Evolutionary conservation across 2,888 invertebrate genomes (phyloP), one percentile per base, ranked within the genome.

Genomic region (Apocheima hispidaria): DNA sequence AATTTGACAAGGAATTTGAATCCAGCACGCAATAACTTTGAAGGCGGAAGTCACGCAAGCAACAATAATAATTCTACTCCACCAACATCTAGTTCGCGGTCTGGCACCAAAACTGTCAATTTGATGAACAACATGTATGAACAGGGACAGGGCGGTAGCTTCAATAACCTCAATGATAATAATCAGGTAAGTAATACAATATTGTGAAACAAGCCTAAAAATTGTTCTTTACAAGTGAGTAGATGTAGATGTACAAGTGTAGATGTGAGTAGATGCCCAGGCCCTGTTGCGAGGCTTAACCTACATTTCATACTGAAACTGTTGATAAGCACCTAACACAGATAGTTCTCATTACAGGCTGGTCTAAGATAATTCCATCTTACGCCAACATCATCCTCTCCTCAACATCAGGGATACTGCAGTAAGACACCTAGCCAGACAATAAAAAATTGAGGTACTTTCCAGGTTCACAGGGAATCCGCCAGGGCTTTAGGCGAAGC

Each of bases 121-220:
- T 74, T 92, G 66, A 91, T 92, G 74, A 92, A 90, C 80, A 92
- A 92, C 62, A 92, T 92, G 92, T 92, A 89, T 75, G 92, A 92
- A 57, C 89, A 86, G 69, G 87, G 85, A 43, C 92, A 91, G 70
- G 83, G 86, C 69, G 86, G 87, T 38, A 84, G 82, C 72, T 87
- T 89, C 57, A 90, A 85, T 65, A 92, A 90, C 68, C 62, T 88
- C 36, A 91, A 90, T 78, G 92, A 92, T 35, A 88, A 78, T 74
- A 90, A 85, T 74, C 88, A 88, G 69, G 92, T 90, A 75, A 82
- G 88, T 7, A 36, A 36, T 3, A 30, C 1, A 9, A 10, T 9
- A 28, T 9, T 9, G 16, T 36, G n/a, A 1, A 6, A 36, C 16
- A 16, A 16, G 14, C 6, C 7, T 16, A 5, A 7, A 30, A 9